phyloP scores from a whole-genome alignment of 2,888 invertebrate genomes.

The Pachydiplax longipennis region DNA sequence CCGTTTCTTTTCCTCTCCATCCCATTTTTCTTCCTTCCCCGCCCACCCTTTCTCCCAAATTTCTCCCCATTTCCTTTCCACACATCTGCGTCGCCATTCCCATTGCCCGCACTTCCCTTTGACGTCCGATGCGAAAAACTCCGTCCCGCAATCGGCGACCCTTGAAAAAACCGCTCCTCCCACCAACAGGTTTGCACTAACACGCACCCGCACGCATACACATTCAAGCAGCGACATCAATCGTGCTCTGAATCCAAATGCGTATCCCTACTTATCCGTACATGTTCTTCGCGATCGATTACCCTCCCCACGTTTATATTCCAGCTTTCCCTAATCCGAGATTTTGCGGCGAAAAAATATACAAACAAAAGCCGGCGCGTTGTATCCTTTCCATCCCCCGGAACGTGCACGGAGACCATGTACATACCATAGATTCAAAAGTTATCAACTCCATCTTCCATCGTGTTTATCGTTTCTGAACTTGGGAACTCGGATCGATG shows the following conservation, averaged over 20 bases:
- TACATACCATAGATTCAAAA: background rate
- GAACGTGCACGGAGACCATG: background rate
- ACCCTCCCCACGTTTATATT: background rate
- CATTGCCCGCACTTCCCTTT: background rate
- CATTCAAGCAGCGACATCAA: background rate
- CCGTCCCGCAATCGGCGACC: background rate
- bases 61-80: too few species aligned
- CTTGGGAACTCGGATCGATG: background rate
- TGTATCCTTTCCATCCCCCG: background rate
- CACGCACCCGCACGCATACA: background rate
- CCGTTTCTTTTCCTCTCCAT: too few species aligned
- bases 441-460: background rate
- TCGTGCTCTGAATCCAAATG: background rate
- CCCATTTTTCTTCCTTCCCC: too few species aligned
- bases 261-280: background rate
- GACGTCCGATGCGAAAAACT: background rate
- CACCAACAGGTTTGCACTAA: background rate
- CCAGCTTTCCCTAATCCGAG: background rate
- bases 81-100: too few species aligned
- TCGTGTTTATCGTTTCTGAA: background rate
- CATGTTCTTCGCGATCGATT: background rate
- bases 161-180: background rate
- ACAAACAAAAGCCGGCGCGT: background rate
- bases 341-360: background rate
- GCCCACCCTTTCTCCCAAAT: too few species aligned